These are phyloP conservation scores for Brassicogethes aeneus DNA, from an alignment of 2,888 invertebrate genomes.

Conservation along the genomic window DNA sequence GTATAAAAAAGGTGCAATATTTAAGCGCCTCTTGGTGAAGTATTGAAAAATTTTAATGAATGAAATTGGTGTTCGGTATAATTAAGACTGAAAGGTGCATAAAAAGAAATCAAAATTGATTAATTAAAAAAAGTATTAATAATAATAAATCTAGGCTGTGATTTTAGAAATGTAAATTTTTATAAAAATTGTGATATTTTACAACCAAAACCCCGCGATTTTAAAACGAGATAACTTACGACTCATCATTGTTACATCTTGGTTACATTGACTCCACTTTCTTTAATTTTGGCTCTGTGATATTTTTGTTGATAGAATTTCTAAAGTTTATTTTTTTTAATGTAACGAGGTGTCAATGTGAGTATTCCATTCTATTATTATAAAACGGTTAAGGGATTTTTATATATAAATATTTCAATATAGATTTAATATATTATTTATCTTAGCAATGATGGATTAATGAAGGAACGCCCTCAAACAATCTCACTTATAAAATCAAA, in stretches of 20 bases:
- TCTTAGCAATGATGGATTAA: constrained; percentile 9
- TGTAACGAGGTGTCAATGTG: constrained; percentile 5
- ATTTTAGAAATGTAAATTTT: not conserved
- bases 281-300: constrained; percentile 34
- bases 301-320: constrained; percentile 29
- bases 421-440: constrained; percentile 21
- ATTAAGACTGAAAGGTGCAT: not conserved
- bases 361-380: not conserved
- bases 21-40: no score
- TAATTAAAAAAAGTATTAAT: constrained; percentile 1
- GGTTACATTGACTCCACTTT: constrained; percentile 16
- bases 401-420: constrained; percentile 18
- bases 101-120: no score
- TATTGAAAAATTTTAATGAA: no score
- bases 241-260: constrained; percentile 16
- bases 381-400: constrained; percentile 28
- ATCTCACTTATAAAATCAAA: not conserved
- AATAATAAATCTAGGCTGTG: not conserved
- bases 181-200: not conserved
- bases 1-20: no score
- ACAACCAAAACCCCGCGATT: not conserved
- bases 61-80: no score
- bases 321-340: constrained; percentile 1
- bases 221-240: constrained; percentile 9
- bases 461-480: not conserved